Evolutionary conservation across 2,797 vertebrate genomes (phyloP).

Genomic region (Alfaro cultratus): DNA sequence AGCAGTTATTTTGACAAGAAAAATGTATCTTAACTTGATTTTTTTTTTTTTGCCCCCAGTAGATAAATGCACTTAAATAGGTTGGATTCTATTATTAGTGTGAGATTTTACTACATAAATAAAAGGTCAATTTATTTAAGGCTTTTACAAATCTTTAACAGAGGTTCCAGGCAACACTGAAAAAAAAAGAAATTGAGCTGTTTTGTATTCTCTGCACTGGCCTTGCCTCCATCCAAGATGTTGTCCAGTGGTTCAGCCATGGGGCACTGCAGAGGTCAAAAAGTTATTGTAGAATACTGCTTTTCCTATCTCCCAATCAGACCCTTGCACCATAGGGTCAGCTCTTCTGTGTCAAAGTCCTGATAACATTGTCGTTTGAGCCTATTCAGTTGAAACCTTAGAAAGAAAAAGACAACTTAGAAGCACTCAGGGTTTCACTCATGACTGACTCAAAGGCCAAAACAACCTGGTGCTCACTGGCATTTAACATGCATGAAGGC

Average conservation of each 20-base stretch:
- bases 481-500: slow-evolving; percentile 60
- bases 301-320: slow-evolving; percentile 20
- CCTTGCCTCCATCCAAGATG: slow-evolving; percentile 27
- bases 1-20: neutral
- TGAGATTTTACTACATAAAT: neutral
- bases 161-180: neutral
- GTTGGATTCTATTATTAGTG: neutral
- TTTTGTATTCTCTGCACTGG: slow-evolving; percentile 50
- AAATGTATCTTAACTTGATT: neutral
- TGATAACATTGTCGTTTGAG: slow-evolving; percentile 55
- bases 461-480: slow-evolving; percentile 57
- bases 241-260: slow-evolving; percentile 56
- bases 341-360: slow-evolving; percentile 42
- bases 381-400: slow-evolving; percentile 32
- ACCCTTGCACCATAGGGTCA: slow-evolving; percentile 42
- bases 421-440: slow-evolving; percentile 55
- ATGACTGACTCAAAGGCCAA: slow-evolving; percentile 69
- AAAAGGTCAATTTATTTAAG: neutral
- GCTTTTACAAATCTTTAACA: neutral
- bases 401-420: slow-evolving; percentile 37
- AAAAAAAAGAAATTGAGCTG: slow-evolving; percentile 1
- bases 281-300: slow-evolving; percentile 59
- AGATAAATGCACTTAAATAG: neutral
- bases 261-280: slow-evolving; percentile 63
- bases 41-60: neutral